These are phyloP conservation scores for Trichonephila inaurata DNA, from an alignment of 1,140 invertebrate genomes.

Conservation along the genomic window DNA sequence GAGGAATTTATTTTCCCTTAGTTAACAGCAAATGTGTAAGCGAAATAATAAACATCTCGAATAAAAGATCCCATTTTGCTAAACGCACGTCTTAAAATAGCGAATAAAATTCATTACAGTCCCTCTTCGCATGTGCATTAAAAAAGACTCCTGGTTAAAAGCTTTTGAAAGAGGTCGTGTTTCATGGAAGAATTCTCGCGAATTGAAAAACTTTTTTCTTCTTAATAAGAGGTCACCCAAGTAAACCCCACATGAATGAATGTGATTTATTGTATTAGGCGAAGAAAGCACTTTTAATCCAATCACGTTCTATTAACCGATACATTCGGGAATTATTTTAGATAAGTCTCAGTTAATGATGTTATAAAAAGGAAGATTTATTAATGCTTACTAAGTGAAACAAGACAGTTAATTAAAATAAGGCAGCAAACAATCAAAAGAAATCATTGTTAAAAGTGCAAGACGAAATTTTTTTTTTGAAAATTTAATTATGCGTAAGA, in stretches of 20 bases:
- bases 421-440: not conserved
- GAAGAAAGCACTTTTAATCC: slow-evolving; percentile 26
- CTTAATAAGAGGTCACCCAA: not conserved
- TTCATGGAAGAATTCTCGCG: too few species aligned
- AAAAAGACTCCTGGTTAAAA: too few species aligned
- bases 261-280: slow-evolving; percentile 14
- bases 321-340: slow-evolving; percentile 9
- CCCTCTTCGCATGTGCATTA: too few species aligned
- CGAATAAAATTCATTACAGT: too few species aligned
- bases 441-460: not conserved
- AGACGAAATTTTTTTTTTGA: too few species aligned
- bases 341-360: slow-evolving; percentile 10
- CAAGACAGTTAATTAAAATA: slow-evolving; percentile 10
- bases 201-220: not conserved
- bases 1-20: too few species aligned
- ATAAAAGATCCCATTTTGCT: too few species aligned
- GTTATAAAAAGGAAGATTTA: slow-evolving; percentile 4
- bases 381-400: slow-evolving; percentile 29
- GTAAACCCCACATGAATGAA: not conserved
- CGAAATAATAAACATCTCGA: too few species aligned
- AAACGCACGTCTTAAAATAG: too few species aligned
- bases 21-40: too few species aligned
- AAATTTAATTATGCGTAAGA: not conserved
- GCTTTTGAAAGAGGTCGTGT: too few species aligned
- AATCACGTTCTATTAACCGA: slow-evolving; percentile 26